A percentile compares a stretch with the other conserved stretches of the same genome.
Conservation (phyloP, 2,888 invertebrate genomes). For the Drosophila helvetica region DNA sequence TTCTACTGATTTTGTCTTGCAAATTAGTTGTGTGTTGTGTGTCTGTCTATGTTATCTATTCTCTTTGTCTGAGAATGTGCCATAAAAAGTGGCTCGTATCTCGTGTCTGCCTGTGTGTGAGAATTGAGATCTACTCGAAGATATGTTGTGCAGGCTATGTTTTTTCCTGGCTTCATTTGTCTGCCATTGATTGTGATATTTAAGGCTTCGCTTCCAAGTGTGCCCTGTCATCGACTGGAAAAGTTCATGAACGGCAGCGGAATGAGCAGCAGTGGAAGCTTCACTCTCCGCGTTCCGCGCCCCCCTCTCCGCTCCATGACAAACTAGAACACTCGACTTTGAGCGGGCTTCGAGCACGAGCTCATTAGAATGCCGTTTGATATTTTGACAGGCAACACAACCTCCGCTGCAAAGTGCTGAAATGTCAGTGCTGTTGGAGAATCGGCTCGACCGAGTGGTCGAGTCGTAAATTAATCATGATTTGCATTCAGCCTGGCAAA, state of each 20-base stretch:
- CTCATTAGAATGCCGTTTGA: constrained; percentile 70
- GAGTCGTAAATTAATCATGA: constrained; percentile 43
- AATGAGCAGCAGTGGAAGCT: constrained; percentile 5
- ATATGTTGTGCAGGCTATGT: not conserved
- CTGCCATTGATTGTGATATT: constrained; percentile 61
- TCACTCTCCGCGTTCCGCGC: not conserved
- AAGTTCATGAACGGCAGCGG: constrained; percentile 65
- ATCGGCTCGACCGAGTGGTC: not conserved
- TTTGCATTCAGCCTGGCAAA: constrained; percentile 44
- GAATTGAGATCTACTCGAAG: constrained; percentile 20
- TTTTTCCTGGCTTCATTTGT: constrained; percentile 38
- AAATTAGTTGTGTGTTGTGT: constrained; percentile 55
- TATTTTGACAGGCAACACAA: constrained; percentile 55
- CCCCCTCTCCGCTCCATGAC: constrained; percentile 33
- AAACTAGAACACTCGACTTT: constrained; percentile 50
- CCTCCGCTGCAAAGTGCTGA: constrained; percentile 37
- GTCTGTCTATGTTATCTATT: constrained; percentile 38
- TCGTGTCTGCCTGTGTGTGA: constrained; percentile 37
- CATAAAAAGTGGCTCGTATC: constrained; percentile 29
- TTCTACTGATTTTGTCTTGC: constrained; percentile 41
- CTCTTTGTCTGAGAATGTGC: constrained; percentile 30
- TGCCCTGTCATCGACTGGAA: constrained; percentile 39
- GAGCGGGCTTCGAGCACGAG: constrained; percentile 26
- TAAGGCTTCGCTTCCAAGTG: constrained; percentile 48
- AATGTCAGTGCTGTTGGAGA: constrained; percentile 35